Evolutionary conservation across 1,140 invertebrate genomes (phyloP).

Genomic region (Aporrectodea caliginosa): DNA sequence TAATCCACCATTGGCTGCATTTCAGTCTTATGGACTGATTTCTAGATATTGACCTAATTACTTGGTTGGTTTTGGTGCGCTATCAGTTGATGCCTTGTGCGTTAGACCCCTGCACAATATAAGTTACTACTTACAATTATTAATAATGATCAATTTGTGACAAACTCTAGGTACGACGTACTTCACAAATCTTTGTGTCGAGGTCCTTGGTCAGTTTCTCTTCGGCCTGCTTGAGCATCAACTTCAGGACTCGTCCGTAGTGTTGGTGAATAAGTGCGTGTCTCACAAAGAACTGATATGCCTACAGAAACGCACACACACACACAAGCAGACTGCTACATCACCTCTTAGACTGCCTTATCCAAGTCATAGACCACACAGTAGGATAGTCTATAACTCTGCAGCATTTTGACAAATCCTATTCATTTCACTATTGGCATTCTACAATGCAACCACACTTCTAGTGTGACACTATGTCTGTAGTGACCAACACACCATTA

Average conservation of each 20-base stretch:
- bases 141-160: background rate
- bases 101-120: background rate
- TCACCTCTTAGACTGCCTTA: too few species aligned
- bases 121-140: constrained; percentile 13
- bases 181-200: constrained; percentile 68
- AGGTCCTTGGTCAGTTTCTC: constrained; percentile 71
- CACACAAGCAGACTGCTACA: background rate
- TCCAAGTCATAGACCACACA: too few species aligned
- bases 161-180: constrained; percentile 41
- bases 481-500: too few species aligned
- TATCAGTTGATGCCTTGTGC: constrained; percentile 7
- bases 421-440: too few species aligned
- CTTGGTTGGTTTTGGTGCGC: background rate
- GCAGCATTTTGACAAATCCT: too few species aligned
- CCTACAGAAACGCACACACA: constrained; percentile 51
- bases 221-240: constrained; percentile 71
- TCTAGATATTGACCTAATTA: background rate
- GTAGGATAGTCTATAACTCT: too few species aligned
- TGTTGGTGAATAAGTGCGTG: constrained; percentile 73
- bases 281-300: constrained; percentile 72
- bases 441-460: too few species aligned
- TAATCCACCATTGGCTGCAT: background rate
- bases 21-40: background rate
- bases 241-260: constrained; percentile 74
- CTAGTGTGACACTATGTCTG: too few species aligned